Base-by-base conservation (phyloP, 64 coral and sea anemone genomes). In the Porites australiensis region DNA sequence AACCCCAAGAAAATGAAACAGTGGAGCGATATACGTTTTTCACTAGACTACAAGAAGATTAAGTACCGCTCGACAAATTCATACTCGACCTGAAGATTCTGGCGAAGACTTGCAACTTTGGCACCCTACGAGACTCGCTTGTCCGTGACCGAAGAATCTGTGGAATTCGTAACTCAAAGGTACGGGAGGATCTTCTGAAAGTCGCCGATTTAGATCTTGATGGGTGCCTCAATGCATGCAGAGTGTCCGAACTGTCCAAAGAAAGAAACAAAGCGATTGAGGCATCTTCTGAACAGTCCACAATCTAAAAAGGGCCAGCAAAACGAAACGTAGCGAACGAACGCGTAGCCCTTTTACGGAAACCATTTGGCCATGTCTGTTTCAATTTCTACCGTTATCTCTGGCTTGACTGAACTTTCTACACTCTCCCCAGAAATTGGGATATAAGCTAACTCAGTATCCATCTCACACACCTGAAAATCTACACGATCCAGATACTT, bases 161-260 rank as follows among this genome's bases (percentile, higher is more conserved):
- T 88, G 82, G 82, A 77, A 87, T 87, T 55, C 74, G 10, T 18
- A 60, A 44, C 90, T 67, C 55, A 13, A 77, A 48, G 58, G 44
- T 93, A 6, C 61, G 82, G 57, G 74, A 68, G 44, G 15, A 76
- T 16, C 22, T 90, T 45, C 45, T 68, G 37, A 79, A 85, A 72
- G 91, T 70, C n/a, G 16, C 91, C 18, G 70, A 77, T 69, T 83
- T 93, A 58, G 87, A 72, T 64, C 75, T 93, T 48, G 87, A 87
- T 62, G 70, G 21, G 20, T 67, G 61, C 50, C 23, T 80, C 68
- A 72, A 82, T 62, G n/a, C 62, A 13, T 77, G 87, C 18, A 9
- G 73, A 77, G 55, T 70, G 4, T 82, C 88, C 69, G 79, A 91
- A 54, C 61, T 77, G 61, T 77, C 87, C 0, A 75, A 75, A 75